Evolutionary conservation across 2,888 invertebrate genomes (phyloP), one percentile per base, ranked within the genome.

Genomic region (Melanotus villosus): DNA sequence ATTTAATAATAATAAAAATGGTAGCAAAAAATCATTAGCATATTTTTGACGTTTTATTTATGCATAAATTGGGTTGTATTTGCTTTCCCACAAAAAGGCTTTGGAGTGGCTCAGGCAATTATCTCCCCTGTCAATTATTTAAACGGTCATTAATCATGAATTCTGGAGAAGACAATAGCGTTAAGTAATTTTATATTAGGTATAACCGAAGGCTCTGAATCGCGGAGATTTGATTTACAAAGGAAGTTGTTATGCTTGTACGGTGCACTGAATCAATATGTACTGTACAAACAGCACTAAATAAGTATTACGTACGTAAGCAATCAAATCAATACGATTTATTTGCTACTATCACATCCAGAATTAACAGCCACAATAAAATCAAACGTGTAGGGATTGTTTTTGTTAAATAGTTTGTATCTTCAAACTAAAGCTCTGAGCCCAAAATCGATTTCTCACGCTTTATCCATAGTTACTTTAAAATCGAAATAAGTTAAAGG

Each of bases 221-320:
- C 12, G 30, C 50, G 14, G n/a, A n/a, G n/a, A 16, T 41, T 14
- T 45, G 21, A 2, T 41, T 45, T 45, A 10, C 36, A 38, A 14
- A 38, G 18, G 30, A 26, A 59, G 45, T 59, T 19, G 34, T 16
- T 16, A 3, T 41, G 41, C 57, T 23, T 59, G 32, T 45, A 59
- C 52, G 32, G 64, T 64, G 64, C 64, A 64, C 41, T 32, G 64
- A 54, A 41, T 54, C 21, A 54, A 30, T 54, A 64, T 41, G 32
- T 64, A 64, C 64, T 56, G 64, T 47, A 59, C 32, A 52, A 52
- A 26, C 23, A 47, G 41, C 41, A 41, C 41, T 18, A 16, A 41
- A 34, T 34, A 34, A 34, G n/a, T 12, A 34, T 34, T n/a, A n/a
- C n/a, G n/a, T 3, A 34, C 34, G 34, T 34, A 34, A 34, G 1